Conservation (phyloP, 2,797 vertebrate species). For the Alfaro cultratus region DNA sequence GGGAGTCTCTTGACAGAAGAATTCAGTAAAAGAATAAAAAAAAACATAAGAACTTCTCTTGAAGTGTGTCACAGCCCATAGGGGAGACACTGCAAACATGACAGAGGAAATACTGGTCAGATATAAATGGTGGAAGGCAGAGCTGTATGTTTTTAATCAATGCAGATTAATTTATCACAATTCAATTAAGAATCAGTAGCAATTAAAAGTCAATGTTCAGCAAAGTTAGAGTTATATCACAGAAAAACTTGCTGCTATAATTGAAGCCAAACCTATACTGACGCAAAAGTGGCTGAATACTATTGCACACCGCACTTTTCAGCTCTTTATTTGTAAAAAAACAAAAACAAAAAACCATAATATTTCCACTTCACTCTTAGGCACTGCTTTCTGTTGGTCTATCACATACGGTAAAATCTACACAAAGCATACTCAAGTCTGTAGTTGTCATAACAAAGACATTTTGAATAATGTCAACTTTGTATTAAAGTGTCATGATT, state of each 20-base stretch:
- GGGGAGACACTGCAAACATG: neutral
- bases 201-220: neutral
- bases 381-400: neutral
- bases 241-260: neutral
- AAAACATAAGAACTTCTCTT: neutral
- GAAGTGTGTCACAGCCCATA: neutral
- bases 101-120: neutral
- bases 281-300: too few species aligned
- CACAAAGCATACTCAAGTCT: neutral
- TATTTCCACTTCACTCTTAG: neutral
- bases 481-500: too few species aligned
- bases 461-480: too few species aligned
- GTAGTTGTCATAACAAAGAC: neutral
- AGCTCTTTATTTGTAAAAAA: neutral
- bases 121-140: neutral
- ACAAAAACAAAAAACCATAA: neutral
- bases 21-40: neutral
- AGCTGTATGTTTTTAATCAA: neutral
- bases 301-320: neutral
- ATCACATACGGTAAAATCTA: neutral
- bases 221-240: neutral
- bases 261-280: neutral
- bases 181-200: neutral
- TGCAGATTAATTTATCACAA: neutral
- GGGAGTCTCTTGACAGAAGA: neutral